Percentiles rank a stretch among this genome's conserved stretches.
These are phyloP conservation scores for Monopis laevigella DNA, from an alignment of 2,888 invertebrate genomes.

Conservation along the genomic window DNA sequence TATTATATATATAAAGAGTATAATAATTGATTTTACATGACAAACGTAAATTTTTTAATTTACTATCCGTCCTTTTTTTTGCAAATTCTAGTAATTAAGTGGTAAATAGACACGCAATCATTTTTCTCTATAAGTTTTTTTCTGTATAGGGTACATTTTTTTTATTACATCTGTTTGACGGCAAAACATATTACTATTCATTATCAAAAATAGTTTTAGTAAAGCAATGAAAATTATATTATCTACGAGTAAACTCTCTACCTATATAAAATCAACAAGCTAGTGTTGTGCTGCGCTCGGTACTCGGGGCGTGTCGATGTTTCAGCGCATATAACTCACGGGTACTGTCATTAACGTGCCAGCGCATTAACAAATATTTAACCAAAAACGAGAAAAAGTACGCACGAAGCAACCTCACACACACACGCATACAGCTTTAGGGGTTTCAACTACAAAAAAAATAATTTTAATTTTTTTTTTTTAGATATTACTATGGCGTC, in stretches of 20 bases:
- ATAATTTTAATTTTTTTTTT: neutral
- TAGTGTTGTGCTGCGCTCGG: constrained; percentile 6
- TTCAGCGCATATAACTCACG: constrained; percentile 13
- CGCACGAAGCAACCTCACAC: constrained; percentile 4
- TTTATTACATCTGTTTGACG: too few species aligned
- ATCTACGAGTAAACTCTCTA: too few species aligned
- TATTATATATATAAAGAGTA: neutral
- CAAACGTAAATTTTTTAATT: neutral
- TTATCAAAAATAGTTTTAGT: too few species aligned
- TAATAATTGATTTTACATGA: neutral
- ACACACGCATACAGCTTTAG: constrained; percentile 4
- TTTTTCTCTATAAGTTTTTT: too few species aligned
- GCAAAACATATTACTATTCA: too few species aligned
- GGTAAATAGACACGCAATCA: too few species aligned
- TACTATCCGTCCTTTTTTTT: too few species aligned
- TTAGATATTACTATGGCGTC: neutral
- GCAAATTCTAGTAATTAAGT: too few species aligned
- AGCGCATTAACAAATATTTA: constrained; percentile 54
- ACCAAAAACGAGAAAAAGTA: constrained; percentile 31
- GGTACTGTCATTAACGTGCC: constrained; percentile 28
- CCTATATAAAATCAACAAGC: too few species aligned
- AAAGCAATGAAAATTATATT: too few species aligned
- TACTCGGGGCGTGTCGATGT: constrained; percentile 28
- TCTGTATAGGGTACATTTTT: too few species aligned
- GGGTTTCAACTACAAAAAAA: neutral